phyloP scores from a whole-genome alignment of 2,888 invertebrate species.

The Erebia aethiops region DNA sequence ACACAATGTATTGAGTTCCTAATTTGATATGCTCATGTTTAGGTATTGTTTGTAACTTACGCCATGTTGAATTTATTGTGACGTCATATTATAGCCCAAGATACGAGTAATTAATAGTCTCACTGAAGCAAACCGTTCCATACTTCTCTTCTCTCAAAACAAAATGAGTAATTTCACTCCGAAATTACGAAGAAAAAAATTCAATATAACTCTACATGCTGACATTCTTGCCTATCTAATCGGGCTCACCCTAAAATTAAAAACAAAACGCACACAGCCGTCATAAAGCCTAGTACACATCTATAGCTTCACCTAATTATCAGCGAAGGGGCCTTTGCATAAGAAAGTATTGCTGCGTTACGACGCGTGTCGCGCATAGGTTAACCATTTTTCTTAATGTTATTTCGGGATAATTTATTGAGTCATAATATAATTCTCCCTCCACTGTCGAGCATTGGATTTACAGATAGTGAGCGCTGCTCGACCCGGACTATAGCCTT shows the following conservation, averaged over 20 bases:
- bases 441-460: neutral
- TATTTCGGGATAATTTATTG: neutral
- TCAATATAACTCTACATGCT: constrained; percentile 9
- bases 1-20: too few relatives aligned
- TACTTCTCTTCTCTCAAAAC: neutral
- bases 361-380: constrained; percentile 71
- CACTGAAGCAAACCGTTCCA: neutral
- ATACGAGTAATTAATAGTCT: neutral
- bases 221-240: constrained; percentile 39
- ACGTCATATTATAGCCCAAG: neutral
- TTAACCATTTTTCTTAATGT: constrained; percentile 38
- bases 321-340: constrained; percentile 79
- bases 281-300: constrained; percentile 64
- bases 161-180: neutral
- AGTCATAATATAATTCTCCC: neutral
- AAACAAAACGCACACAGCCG: constrained; percentile 67
- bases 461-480: too few relatives aligned
- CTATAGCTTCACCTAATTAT: constrained; percentile 76
- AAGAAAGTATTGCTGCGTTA: constrained; percentile 83
- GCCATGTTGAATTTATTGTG: neutral
- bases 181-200: constrained; percentile 7
- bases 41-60: too few relatives aligned
- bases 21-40: too few relatives aligned
- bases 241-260: constrained; percentile 62
- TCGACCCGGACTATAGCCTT: too few relatives aligned